phyloP scores from a whole-genome alignment of 2,888 invertebrate genomes.

The Hymenopus coronatus region DNA sequence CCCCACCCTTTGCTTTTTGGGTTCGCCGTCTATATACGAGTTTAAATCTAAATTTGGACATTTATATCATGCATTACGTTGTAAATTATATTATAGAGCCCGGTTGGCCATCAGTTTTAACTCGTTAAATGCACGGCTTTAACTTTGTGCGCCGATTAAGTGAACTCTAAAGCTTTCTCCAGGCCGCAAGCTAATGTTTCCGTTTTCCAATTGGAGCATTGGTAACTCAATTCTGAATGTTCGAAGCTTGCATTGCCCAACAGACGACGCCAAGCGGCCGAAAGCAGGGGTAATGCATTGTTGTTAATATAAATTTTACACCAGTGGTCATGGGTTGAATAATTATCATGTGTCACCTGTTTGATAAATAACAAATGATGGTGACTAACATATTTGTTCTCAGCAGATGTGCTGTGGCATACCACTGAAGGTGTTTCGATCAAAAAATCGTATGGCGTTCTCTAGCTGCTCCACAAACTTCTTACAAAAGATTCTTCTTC shows the following conservation, averaged over 20 bases:
- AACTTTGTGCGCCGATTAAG: neutral
- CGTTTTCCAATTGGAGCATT: neutral
- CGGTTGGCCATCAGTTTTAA: neutral
- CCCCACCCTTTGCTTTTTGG: neutral
- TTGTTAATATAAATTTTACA: too few species aligned
- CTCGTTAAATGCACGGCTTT: neutral
- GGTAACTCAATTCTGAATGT: neutral
- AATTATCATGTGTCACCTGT: too few species aligned
- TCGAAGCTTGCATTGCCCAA: neutral
- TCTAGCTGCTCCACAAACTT: too few species aligned
- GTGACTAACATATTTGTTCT: too few species aligned
- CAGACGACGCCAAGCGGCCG: too few species aligned
- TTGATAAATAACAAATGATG: too few species aligned
- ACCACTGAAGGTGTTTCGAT: too few species aligned
- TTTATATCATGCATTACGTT: neutral
- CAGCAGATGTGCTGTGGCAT: too few species aligned
- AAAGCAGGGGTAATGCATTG: too few species aligned
- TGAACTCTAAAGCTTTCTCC: neutral
- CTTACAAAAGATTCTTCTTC: too few species aligned
- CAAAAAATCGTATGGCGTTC: too few species aligned
- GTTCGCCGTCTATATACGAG: neutral
- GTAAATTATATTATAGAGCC: neutral
- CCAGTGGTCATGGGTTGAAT: too few species aligned
- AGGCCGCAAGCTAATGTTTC: neutral
- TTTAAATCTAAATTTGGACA: neutral